Percentiles rank a stretch among this genome's conserved stretches.
These are phyloP conservation scores for Dromococcyx pavoninus DNA, from an alignment of 2,797 vertebrate genomes.

Conservation along the genomic window DNA sequence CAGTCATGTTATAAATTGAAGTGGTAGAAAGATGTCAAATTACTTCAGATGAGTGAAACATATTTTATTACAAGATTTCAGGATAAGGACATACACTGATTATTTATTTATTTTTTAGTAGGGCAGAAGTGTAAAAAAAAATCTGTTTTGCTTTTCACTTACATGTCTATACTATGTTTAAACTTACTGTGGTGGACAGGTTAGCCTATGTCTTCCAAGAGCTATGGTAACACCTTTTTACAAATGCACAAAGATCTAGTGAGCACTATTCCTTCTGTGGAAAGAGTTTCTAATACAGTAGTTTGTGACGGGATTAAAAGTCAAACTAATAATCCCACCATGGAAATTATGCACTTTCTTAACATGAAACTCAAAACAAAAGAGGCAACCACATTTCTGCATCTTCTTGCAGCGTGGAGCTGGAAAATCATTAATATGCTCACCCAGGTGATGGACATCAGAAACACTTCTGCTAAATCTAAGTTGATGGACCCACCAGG, in stretches of 20 bases:
- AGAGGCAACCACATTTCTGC: neutral
- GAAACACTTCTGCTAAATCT: neutral
- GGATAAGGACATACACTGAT: neutral
- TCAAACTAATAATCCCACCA: neutral
- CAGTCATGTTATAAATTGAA: neutral
- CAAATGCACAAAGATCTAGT: neutral
- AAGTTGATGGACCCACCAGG: neutral
- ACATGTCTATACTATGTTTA: neutral
- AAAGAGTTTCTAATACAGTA: neutral
- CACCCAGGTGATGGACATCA: neutral
- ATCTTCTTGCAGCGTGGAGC: neutral
- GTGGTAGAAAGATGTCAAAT: neutral
- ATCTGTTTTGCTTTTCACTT: neutral
- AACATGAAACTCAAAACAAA: neutral
- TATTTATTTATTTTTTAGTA: neutral
- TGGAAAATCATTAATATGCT: neutral
- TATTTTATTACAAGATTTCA: neutral
- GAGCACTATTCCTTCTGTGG: neutral
- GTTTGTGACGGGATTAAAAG: neutral
- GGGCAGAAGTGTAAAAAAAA: neutral
- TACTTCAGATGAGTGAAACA: neutral
- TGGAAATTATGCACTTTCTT: neutral
- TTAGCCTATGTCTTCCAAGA: neutral
- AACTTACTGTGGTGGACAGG: neutral
- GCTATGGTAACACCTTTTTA: neutral